Evolutionary conservation across 1,140 invertebrate genomes (phyloP).

Genomic region (Centruroides sculpturatus): DNA sequence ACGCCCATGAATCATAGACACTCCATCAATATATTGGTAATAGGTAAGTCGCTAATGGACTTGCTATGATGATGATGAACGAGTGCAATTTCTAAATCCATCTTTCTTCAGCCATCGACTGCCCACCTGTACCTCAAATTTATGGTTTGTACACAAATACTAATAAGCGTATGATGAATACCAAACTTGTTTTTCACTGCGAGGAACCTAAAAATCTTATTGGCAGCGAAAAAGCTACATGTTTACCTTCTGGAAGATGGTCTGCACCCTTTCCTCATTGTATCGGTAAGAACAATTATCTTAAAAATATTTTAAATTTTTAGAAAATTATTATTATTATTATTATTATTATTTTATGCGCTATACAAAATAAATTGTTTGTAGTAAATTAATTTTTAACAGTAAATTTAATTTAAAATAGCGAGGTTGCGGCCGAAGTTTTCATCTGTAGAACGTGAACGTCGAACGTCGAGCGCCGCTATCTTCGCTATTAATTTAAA

Average conservation of each 20-base stretch:
- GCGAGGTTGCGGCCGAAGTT: too few species aligned
- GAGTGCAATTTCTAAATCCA: not conserved
- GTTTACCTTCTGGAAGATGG: conserved; percentile 69
- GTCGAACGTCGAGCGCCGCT: too few species aligned
- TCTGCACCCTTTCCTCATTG: conserved; percentile 60
- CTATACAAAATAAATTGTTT: too few species aligned
- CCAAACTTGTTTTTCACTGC: conserved; percentile 55
- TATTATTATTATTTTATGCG: too few species aligned
- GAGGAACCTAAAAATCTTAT: conserved; percentile 59
- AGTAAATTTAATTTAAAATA: too few species aligned
- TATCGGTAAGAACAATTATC: conserved; percentile 42
- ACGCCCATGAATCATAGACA: conserved; percentile 66
- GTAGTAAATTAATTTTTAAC: too few species aligned
- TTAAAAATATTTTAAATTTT: too few species aligned
- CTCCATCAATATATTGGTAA: conserved; percentile 58
- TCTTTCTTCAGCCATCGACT: conserved; percentile 46
- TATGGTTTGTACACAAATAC: conserved; percentile 50
- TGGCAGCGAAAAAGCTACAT: conserved; percentile 51
- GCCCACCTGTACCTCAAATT: conserved; percentile 48
- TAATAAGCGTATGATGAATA: conserved; percentile 53
- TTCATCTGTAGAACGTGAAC: too few species aligned
- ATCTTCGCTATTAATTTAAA: too few species aligned
- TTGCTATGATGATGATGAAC: too few species aligned
- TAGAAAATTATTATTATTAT: too few species aligned
- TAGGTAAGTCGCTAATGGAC: conserved; percentile 33